These are phyloP conservation scores for Drosophila suzukii DNA, from an alignment of 1,140 invertebrate genomes.

Conservation along the genomic window DNA sequence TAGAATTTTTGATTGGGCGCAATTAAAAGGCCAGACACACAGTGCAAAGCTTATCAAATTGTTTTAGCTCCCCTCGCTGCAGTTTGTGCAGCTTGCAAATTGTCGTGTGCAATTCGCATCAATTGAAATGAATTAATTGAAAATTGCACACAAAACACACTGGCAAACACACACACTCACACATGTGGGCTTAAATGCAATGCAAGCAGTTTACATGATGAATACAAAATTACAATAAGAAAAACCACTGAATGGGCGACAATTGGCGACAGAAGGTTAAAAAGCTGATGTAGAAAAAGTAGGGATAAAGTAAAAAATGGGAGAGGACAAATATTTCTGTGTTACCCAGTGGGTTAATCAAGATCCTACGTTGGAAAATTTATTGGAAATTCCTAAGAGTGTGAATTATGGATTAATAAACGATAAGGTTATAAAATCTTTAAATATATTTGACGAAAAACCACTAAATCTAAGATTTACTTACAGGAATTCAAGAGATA, in stretches of 20 bases:
- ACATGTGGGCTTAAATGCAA: conserved; percentile 39
- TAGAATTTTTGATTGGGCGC: conserved; percentile 76
- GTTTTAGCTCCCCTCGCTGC: conserved; percentile 23
- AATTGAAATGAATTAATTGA: conserved; percentile 77
- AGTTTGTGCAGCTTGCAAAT: conserved; percentile 40
- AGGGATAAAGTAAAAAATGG: background rate
- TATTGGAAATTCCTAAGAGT: too few relatives aligned
- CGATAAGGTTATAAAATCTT: too few relatives aligned
- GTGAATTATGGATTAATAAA: too few relatives aligned
- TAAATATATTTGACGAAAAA: too few relatives aligned
- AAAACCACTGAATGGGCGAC: conserved; percentile 62
- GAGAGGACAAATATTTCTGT: too few relatives aligned
- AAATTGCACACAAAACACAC: conserved; percentile 61
- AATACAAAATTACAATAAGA: conserved; percentile 36
- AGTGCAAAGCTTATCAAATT: conserved; percentile 40
- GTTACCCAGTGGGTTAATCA: too few relatives aligned
- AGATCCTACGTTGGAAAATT: too few relatives aligned
- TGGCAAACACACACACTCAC: conserved; percentile 13
- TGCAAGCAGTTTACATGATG: conserved; percentile 68
- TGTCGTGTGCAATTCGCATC: conserved; percentile 67
- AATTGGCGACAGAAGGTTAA: conserved; percentile 56
- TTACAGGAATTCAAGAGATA: too few relatives aligned
- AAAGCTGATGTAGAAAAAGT: conserved; percentile 2
- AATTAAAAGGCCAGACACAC: conserved; percentile 59
- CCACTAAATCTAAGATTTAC: too few relatives aligned